phyloP scores from a whole-genome alignment of 2,113 vertebrate species.

The Chaenogobius annularis region DNA sequence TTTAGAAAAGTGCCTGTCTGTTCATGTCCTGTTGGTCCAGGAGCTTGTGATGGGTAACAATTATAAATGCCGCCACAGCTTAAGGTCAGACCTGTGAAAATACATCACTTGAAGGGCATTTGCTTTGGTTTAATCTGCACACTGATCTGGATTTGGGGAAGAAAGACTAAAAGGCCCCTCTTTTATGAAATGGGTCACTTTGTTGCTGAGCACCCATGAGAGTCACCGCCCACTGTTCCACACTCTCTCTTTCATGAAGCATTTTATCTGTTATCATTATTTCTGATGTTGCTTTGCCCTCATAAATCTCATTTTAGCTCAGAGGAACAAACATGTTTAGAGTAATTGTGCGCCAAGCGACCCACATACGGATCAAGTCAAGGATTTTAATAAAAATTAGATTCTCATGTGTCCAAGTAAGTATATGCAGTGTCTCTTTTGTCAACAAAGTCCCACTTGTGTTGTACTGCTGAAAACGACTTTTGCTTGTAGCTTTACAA shows the following conservation, averaged over 20 bases:
- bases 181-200: conserved; percentile 16
- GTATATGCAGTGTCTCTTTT: neutral
- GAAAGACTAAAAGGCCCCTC: conserved; percentile 3
- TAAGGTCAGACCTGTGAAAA: neutral
- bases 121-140: neutral
- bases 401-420: neutral
- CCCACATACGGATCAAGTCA: neutral
- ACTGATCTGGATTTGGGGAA: neutral
- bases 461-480: neutral
- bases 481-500: no score
- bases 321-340: conserved; percentile 1
- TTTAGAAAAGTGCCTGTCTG: conserved; percentile 46
- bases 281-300: neutral
- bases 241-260: neutral
- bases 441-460: neutral
- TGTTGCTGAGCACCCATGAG: conserved; percentile 1
- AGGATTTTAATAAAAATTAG: neutral
- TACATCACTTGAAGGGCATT: neutral
- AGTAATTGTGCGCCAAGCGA: neutral
- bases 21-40: conserved; percentile 18
- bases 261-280: conserved; percentile 12
- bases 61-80: conserved; percentile 4
- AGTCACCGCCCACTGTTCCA: conserved; percentile 6
- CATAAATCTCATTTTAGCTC: neutral
- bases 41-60: conserved; percentile 10